phyloP scores from a whole-genome alignment of 2,888 invertebrate genomes.

The Andrena hattorfiana region DNA sequence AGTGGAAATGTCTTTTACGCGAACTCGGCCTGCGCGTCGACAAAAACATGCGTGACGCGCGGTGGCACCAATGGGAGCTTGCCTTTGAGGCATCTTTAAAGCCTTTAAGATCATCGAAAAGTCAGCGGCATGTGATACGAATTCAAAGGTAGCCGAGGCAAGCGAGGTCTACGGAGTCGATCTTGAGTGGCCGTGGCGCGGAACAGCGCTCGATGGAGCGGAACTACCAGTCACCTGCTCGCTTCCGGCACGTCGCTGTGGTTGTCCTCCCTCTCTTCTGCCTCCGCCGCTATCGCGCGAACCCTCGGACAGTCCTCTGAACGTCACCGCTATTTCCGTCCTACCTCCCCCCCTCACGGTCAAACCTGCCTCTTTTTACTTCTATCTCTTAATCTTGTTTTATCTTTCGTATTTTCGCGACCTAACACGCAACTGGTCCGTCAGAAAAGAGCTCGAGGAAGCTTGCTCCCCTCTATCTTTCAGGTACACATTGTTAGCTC shows the following conservation, averaged over 20 bases:
- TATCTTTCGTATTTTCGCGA: conserved; percentile 26
- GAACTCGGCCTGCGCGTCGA: no score
- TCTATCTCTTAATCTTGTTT: conserved; percentile 53
- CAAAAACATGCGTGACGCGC: not conserved
- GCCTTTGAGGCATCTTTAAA: not conserved
- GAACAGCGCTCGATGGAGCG: conserved; percentile 84
- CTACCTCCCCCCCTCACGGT: conserved; percentile 1
- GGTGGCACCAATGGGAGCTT: no score
- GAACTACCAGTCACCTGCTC: conserved; percentile 85
- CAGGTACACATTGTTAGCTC: no score
- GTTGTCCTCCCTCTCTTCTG: conserved; percentile 59
- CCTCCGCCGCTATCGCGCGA: conserved; percentile 55
- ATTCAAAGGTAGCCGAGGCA: conserved; percentile 71
- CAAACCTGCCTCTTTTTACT: conserved; percentile 17
- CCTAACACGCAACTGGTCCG: not conserved
- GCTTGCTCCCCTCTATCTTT: not conserved
- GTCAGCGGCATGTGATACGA: conserved; percentile 69
- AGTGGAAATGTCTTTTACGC: no score
- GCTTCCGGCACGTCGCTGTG: conserved; percentile 83
- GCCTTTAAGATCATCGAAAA: conserved; percentile 51
- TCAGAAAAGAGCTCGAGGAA: not conserved
- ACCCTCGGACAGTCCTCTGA: conserved; percentile 60
- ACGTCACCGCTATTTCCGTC: conserved; percentile 65
- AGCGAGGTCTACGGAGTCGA: conserved; percentile 75
- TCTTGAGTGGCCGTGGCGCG: conserved; percentile 83